Base-by-base conservation (phyloP, 1,140 invertebrate genomes). In the Spodoptera litura region DNA sequence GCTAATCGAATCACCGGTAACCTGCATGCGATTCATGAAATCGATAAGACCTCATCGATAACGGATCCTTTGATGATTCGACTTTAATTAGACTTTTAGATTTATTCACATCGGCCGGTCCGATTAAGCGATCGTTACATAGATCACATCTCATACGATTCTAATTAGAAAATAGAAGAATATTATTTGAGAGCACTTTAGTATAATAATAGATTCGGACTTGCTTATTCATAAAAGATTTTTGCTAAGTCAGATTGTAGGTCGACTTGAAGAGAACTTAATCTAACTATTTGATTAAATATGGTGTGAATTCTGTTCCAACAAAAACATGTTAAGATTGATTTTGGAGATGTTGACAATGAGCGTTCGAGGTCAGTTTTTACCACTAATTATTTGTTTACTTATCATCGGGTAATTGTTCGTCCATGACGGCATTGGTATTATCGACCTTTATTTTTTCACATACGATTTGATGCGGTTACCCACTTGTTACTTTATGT, bases 351-450 rank as follows among this genome's bases (percentile, higher is more conserved):
- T 82, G 79, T 87, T 84, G 90, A 91, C 91, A 93, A 91, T 92
- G 89, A 89, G 84, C 81, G 74, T 82, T 81, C 85, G 86, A 92
- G 92, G 91, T 84, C 87, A 87, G 79, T 92, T 92, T 92, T 93
- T 90, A 79, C 80, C 62, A 59, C 73, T 86, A 85, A 86, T 91
- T 88, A 91, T 89, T 89, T 90, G 85, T 87, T 88, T 89, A 88
- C 82, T 85, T 82, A 81, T 44, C 38, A 44, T 44, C 38, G 8
- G 5, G 84, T 85, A 89, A 88, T 87, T 91, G 84, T 87, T 87
- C 89, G 87, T 89, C 89, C 89, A 89, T 81, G 83, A 91, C 92
- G 91, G 84, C 92, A 90, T 93, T 93, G 89, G 87, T 85, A 81
- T 76, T 76, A 76, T 64, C 83, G 89, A 90, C 92, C 92, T 94